Evolutionary conservation across 2,888 invertebrate species (phyloP).

Genomic region (Neoascia interrupta): DNA sequence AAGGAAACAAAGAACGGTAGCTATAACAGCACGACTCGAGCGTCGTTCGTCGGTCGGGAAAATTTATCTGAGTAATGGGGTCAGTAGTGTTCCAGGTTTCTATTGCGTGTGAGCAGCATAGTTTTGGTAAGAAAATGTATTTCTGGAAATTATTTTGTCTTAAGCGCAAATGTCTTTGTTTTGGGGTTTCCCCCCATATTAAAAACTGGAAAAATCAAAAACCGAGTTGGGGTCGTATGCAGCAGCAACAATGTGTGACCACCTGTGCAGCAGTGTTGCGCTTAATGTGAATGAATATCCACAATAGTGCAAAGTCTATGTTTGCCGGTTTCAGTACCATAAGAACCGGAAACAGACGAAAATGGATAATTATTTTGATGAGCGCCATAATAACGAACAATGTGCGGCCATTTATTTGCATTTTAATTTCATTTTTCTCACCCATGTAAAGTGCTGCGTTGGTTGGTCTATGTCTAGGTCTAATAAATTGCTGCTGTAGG

Average conservation of each 20-base stretch:
- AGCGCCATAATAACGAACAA: conserved; percentile 1
- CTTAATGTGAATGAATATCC: background rate
- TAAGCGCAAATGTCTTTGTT: background rate
- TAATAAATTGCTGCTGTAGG: too few species aligned
- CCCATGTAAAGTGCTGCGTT: too few species aligned
- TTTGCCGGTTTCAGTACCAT: conserved; percentile 20
- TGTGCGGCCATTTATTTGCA: conserved; percentile 23
- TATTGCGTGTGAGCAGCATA: too few species aligned
- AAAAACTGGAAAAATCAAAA: background rate
- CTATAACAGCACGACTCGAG: too few species aligned
- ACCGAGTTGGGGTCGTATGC: conserved; percentile 1
- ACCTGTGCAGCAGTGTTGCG: conserved; percentile 12
- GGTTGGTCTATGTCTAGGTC: too few species aligned
- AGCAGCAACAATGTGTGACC: conserved; percentile 31
- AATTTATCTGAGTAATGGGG: conserved; percentile 35
- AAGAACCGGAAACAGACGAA: conserved; percentile 48
- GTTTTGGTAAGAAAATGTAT: too few species aligned
- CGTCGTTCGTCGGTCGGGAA: too few species aligned
- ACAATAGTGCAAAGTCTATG: conserved; percentile 16
- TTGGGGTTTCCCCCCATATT: background rate
- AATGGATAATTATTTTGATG: conserved; percentile 40
- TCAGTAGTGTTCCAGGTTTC: conserved; percentile 37
- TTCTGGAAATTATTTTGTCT: background rate
- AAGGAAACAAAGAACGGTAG: conserved; percentile 27
- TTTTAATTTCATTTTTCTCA: conserved; percentile 41